A percentile compares a stretch with the other conserved stretches of the same genome.
Evolutionary conservation across 2,888 invertebrate species (phyloP).

Genomic region (Drosophila fungiperda): DNA sequence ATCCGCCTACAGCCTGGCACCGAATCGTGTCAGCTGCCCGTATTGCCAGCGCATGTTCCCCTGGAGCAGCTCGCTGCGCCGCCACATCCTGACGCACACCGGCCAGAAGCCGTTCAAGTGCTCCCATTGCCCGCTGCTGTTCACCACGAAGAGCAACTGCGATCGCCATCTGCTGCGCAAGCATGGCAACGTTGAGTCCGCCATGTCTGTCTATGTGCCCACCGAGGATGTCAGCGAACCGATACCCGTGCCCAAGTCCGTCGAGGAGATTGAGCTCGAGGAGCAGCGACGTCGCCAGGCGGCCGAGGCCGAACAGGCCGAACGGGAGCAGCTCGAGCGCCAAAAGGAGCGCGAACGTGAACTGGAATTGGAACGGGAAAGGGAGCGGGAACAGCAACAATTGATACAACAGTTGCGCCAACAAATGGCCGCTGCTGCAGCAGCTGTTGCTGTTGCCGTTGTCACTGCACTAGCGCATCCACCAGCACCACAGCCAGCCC

Average conservation of each 20-base stretch:
- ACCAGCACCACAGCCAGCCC: background rate
- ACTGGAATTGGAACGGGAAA: conserved; percentile 53
- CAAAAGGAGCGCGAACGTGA: conserved; percentile 52
- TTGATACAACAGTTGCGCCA: conserved; percentile 85
- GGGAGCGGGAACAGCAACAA: conserved; percentile 76
- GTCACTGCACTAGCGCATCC: background rate
- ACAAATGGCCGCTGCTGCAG: conserved; percentile 40
- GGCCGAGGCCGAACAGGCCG: conserved; percentile 62
- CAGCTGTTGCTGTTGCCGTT: conserved; percentile 12
- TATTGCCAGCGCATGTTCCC: conserved; percentile 98
- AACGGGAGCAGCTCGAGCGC: conserved; percentile 49
- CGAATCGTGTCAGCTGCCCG: conserved; percentile 96
- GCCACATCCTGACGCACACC: conserved; percentile 96
- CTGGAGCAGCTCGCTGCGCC: conserved; percentile 97
- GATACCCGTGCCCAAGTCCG: conserved; percentile 83
- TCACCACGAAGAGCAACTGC: conserved; percentile 98
- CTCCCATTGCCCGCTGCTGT: conserved; percentile 95
- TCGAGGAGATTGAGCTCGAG: conserved; percentile 83
- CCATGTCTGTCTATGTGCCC: conserved; percentile 85
- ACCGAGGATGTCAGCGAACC: conserved; percentile 85
- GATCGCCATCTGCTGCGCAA: conserved; percentile 96
- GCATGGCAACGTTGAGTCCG: conserved; percentile 88
- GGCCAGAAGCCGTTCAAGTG: conserved; percentile 99
- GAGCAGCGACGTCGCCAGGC: conserved; percentile 80
- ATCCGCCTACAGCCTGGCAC: conserved; percentile 97